These are phyloP conservation scores for Ommatoiulus sabulosus DNA, from an alignment of 2,888 invertebrate genomes.

Conservation along the genomic window DNA sequence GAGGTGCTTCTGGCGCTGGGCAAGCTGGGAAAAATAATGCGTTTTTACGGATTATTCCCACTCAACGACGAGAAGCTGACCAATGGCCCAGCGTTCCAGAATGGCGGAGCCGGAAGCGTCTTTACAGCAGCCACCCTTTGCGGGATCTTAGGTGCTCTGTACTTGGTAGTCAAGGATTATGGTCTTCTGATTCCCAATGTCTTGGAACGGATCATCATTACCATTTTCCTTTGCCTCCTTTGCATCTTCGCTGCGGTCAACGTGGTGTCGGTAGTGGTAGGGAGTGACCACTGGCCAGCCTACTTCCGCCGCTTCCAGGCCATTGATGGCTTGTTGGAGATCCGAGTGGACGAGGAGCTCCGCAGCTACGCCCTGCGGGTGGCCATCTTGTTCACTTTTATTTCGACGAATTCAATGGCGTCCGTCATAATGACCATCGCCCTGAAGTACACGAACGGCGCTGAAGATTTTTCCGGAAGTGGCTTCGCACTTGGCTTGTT, in stretches of 20 bases:
- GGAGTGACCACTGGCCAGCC: not conserved
- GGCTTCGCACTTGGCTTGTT: not conserved
- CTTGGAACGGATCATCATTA: constrained; percentile 4
- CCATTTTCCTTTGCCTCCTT: not conserved
- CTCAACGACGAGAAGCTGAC: not conserved
- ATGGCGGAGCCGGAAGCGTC: not conserved
- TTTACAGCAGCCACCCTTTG: constrained; percentile 21
- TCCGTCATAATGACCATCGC: constrained; percentile 5
- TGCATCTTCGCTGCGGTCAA: not conserved
- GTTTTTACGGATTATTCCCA: constrained; percentile 6
- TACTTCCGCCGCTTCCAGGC: not conserved
- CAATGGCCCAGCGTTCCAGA: not conserved
- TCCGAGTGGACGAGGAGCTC: not conserved
- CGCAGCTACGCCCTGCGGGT: not conserved
- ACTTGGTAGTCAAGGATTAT: not conserved
- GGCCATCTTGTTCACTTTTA: not conserved
- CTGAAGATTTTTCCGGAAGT: not conserved
- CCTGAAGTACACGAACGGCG: not conserved
- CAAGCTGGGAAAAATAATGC: not conserved
- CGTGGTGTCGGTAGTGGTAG: not conserved
- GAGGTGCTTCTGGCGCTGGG: not conserved
- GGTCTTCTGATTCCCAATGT: not conserved
- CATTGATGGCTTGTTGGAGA: not conserved
- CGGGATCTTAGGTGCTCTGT: not conserved
- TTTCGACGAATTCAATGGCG: not conserved